These are phyloP conservation scores for Dendrophyllia cribrosa DNA, from an alignment of 64 coral and sea anemone species.

Conservation along the genomic window DNA sequence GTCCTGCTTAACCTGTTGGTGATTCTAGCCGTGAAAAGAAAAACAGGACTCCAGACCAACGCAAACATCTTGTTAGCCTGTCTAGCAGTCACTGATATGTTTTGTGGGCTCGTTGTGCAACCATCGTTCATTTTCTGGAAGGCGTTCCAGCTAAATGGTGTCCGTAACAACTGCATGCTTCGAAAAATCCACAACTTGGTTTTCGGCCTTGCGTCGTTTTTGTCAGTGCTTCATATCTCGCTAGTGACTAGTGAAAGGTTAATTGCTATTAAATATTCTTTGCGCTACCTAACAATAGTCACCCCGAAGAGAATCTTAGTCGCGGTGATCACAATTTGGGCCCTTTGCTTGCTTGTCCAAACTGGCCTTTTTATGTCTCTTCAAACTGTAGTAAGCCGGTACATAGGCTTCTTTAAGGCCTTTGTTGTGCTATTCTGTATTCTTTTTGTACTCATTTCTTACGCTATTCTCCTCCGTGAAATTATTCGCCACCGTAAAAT, in stretches of 20 bases:
- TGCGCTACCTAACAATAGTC: neutral
- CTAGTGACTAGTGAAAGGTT: constrained; percentile 1
- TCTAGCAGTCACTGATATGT: neutral
- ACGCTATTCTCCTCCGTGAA: constrained; percentile 1
- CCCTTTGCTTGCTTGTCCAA: neutral
- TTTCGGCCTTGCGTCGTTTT: neutral
- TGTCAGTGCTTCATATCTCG: neutral
- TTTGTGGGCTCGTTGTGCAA: neutral
- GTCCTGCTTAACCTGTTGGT: neutral
- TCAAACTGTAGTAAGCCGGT: neutral
- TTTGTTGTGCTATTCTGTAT: constrained; percentile 3
- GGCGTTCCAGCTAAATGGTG: neutral
- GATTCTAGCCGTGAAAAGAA: constrained; percentile 5
- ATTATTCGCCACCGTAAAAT: neutral
- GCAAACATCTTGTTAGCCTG: constrained; percentile 3
- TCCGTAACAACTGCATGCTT: constrained; percentile 6
- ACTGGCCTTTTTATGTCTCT: neutral
- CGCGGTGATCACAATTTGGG: neutral
- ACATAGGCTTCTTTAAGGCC: neutral
- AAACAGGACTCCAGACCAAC: neutral
- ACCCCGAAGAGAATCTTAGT: neutral
- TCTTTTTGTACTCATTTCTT: constrained; percentile 2
- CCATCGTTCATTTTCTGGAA: constrained; percentile 8
- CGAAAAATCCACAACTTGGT: neutral
- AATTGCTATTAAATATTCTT: neutral